These are phyloP conservation scores for Holothuria leucospilota DNA, from an alignment of 53 echinoderm and acorn worm genomes.

Conservation along the genomic window DNA sequence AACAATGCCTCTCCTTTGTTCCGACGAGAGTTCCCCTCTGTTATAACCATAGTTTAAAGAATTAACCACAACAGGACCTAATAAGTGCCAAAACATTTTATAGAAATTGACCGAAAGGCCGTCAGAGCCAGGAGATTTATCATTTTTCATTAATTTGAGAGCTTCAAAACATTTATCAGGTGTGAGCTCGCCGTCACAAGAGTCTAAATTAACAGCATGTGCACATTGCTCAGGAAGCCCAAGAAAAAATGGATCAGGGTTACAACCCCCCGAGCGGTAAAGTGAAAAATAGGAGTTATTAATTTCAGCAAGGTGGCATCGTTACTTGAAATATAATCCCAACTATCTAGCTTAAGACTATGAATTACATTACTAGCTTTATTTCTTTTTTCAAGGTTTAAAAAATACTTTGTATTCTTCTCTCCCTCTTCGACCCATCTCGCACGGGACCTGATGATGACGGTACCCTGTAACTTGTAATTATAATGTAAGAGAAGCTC, in stretches of 20 bases:
- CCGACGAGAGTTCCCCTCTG: slow-evolving; percentile 37
- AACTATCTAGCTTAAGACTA: background rate
- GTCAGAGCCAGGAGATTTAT: slow-evolving; percentile 70
- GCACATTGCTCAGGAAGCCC: background rate
- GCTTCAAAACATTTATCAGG: background rate
- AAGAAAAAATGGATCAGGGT: background rate
- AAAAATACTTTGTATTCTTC: too few species aligned
- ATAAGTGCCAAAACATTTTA: slow-evolving; percentile 51
- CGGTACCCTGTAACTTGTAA: too few species aligned
- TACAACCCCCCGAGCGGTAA: background rate
- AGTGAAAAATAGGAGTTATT: background rate
- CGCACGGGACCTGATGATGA: too few species aligned
- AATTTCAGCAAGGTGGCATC: background rate
- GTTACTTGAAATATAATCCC: background rate
- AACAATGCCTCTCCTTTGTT: slow-evolving; percentile 60
- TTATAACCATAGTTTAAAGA: slow-evolving; percentile 61
- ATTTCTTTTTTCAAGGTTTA: too few species aligned
- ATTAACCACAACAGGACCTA: slow-evolving; percentile 43
- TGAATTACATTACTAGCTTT: too few species aligned
- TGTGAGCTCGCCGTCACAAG: slow-evolving; percentile 12
- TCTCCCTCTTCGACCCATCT: too few species aligned
- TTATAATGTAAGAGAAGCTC: too few species aligned
- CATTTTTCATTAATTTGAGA: slow-evolving; percentile 20
- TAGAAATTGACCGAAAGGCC: slow-evolving; percentile 70
- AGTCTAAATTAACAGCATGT: background rate